These are phyloP conservation scores for Corythoichthys haematopterus DNA, from an alignment of 2,113 vertebrate genomes.

Conservation along the genomic window DNA sequence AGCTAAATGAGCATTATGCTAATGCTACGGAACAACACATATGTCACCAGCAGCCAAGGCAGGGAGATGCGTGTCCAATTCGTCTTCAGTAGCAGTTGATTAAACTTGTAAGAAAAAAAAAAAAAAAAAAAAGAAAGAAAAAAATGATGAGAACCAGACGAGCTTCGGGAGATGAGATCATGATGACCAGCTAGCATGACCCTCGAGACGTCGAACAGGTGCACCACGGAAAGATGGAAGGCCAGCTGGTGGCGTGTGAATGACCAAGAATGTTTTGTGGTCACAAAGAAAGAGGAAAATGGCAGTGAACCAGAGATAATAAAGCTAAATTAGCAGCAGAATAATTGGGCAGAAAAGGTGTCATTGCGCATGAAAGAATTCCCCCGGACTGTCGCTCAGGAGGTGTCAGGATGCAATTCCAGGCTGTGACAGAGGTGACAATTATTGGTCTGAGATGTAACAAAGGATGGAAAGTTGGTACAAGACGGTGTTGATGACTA, in stretches of 20 bases:
- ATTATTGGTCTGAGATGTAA: not conserved
- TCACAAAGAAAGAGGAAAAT: constrained; percentile 7
- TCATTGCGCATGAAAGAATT: not conserved
- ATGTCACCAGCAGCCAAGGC: constrained; percentile 7
- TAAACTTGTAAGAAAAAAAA: not conserved
- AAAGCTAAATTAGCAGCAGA: constrained; percentile 7
- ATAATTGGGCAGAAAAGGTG: not conserved
- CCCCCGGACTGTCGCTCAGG: constrained; percentile 13
- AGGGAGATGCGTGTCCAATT: not conserved
- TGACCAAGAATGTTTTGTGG: constrained; percentile 40
- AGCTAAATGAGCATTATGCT: constrained; percentile 65
- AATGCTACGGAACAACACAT: constrained; percentile 47
- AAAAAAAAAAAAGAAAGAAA: not conserved
- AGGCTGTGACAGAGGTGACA: not conserved
- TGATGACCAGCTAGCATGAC: constrained; percentile 15
- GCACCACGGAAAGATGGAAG: constrained; percentile 35
- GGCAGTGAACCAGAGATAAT: not conserved
- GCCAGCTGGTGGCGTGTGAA: constrained; percentile 51
- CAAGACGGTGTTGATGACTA: not conserved
- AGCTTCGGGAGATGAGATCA: constrained; percentile 39
- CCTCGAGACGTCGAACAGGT: constrained; percentile 48
- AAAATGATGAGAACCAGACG: not conserved
- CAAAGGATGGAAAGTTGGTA: not conserved
- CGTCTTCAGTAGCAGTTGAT: not conserved
- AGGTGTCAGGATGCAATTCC: constrained; percentile 21